These are phyloP conservation scores for Hydrotaea diabolus DNA, from an alignment of 2,888 invertebrate species.

Conservation along the genomic window DNA sequence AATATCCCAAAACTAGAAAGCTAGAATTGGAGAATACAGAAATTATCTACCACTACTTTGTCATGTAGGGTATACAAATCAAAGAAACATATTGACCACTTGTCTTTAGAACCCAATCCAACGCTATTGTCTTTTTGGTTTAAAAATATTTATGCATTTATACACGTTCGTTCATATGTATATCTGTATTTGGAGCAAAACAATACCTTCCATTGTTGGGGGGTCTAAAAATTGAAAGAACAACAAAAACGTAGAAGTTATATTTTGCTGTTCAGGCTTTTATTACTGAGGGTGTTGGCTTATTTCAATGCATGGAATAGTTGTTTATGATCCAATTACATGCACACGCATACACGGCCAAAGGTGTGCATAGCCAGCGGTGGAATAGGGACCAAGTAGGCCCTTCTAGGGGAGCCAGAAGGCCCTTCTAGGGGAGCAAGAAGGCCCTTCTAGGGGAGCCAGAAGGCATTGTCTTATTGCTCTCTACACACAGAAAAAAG, in stretches of 20 bases:
- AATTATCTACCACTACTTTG: not conserved
- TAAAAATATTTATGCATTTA: too few species aligned
- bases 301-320: slow-evolving; percentile 10
- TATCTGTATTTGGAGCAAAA: not conserved
- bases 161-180: not conserved
- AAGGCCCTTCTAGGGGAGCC: too few species aligned
- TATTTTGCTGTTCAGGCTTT: slow-evolving; percentile 30
- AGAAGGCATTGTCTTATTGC: too few species aligned
- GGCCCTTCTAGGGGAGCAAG: too few species aligned
- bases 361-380: not conserved
- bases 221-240: not conserved
- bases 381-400: too few species aligned
- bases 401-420: too few species aligned
- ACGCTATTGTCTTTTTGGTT: not conserved
- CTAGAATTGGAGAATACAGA: too few species aligned
- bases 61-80: not conserved
- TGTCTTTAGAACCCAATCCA: not conserved
- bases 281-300: slow-evolving; percentile 59
- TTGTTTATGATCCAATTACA: not conserved
- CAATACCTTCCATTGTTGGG: slow-evolving; percentile 4
- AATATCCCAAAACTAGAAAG: too few species aligned
- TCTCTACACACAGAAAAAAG: too few species aligned
- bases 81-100: not conserved
- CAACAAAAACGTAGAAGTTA: not conserved
- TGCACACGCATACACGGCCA: not conserved